These are phyloP conservation scores for Erythrolamprus reginae DNA, from an alignment of 2,113 vertebrate species.

Conservation along the genomic window DNA sequence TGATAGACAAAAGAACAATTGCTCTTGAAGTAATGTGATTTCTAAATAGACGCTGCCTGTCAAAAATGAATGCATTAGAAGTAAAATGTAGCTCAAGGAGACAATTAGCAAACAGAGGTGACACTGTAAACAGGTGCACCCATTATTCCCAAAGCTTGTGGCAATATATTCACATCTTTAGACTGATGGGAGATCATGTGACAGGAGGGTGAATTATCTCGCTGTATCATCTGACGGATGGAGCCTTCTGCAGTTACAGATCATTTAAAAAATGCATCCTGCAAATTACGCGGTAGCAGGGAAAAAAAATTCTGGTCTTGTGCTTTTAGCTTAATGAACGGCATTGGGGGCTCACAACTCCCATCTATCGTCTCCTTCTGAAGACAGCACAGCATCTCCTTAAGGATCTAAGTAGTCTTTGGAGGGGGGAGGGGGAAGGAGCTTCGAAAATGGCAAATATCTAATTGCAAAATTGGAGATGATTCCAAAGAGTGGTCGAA, in stretches of 20 bases:
- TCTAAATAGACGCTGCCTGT: constrained; percentile 93
- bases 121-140: constrained; percentile 98
- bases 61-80: constrained; percentile 89
- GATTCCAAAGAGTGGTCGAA: background rate
- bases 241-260: constrained; percentile 79
- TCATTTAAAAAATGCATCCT: constrained; percentile 84
- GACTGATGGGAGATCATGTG: constrained; percentile 88
- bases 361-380: constrained; percentile 69
- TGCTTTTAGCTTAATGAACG: constrained; percentile 62
- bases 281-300: constrained; percentile 79
- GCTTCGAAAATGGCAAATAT: background rate
- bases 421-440: constrained; percentile 74
- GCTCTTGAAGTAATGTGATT: constrained; percentile 91
- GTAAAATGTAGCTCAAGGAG: constrained; percentile 95
- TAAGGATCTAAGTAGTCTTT: constrained; percentile 76
- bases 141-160: constrained; percentile 96
- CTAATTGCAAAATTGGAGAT: background rate
- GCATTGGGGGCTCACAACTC: constrained; percentile 65
- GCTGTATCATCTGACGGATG: constrained; percentile 87
- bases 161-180: constrained; percentile 95
- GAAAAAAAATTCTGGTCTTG: constrained; percentile 67
- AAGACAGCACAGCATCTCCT: constrained; percentile 70
- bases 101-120: constrained; percentile 99
- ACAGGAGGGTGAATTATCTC: constrained; percentile 90
- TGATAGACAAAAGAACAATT: constrained; percentile 91